Conservation (phyloP, 2,888 invertebrate genomes). For the Eristalis pertinax region DNA sequence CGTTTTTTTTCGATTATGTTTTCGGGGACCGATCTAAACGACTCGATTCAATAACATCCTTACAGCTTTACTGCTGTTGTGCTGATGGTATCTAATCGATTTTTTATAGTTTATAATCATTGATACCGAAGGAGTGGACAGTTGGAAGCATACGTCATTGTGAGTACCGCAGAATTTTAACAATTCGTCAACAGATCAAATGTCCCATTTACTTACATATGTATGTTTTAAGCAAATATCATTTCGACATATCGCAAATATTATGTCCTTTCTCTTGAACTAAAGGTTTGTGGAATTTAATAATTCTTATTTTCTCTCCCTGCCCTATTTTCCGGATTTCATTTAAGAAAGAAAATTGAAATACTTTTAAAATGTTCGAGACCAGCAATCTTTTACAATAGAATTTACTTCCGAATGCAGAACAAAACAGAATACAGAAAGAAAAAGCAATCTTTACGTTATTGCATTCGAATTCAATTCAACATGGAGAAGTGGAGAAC, state of each 20-base stretch:
- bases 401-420: constrained; percentile 63
- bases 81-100: neutral
- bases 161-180: no score
- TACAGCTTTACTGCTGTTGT: neutral
- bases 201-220: no score
- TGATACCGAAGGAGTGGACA: neutral
- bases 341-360: constrained; percentile 42
- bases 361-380: constrained; percentile 57
- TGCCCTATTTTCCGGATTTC: constrained; percentile 3
- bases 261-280: neutral
- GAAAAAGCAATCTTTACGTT: constrained; percentile 67
- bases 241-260: neutral
- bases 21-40: constrained; percentile 5
- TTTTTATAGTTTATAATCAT: neutral
- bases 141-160: neutral
- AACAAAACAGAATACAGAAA: constrained; percentile 59
- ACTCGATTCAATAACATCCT: constrained; percentile 1
- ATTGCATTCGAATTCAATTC: constrained; percentile 71
- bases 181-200: no score
- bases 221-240: neutral
- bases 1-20: constrained; percentile 31
- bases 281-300: constrained; percentile 3
- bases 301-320: constrained; percentile 16
- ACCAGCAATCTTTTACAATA: constrained; percentile 64
- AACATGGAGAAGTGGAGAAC: constrained; percentile 42